phyloP scores from a whole-genome alignment of 1,140 invertebrate species.

The Aphelinus atriplicis region DNA sequence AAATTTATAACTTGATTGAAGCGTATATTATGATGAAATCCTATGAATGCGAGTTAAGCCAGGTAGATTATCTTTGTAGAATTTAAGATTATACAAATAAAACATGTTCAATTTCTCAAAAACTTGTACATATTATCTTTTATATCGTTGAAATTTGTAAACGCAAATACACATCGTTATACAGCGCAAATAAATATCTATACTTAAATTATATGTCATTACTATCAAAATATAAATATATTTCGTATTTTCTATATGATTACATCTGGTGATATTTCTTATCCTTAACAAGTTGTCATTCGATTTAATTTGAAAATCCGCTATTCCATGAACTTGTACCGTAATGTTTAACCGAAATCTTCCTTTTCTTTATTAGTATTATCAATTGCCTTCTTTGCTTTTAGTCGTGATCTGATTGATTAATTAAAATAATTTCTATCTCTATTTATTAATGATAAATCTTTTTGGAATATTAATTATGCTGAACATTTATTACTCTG shows the following conservation, averaged over 20 bases:
- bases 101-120: slow-evolving; percentile 41
- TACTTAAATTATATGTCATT: slow-evolving; percentile 61
- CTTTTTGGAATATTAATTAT: no score
- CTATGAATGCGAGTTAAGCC: slow-evolving; percentile 34
- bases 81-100: slow-evolving; percentile 41
- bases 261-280: slow-evolving; percentile 13
- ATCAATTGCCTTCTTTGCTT: no score
- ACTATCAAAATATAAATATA: slow-evolving; percentile 61
- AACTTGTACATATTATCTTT: slow-evolving; percentile 56
- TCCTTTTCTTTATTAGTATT: no score
- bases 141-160: slow-evolving; percentile 58
- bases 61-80: slow-evolving; percentile 38
- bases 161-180: slow-evolving; percentile 51
- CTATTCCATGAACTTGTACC: no score
- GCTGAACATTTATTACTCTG: no score
- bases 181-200: slow-evolving; percentile 53
- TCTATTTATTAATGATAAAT: no score
- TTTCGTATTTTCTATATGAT: slow-evolving; percentile 61
- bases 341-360: no score
- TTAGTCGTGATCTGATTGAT: no score
- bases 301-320: no score
- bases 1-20: slow-evolving; percentile 29
- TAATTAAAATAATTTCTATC: no score
- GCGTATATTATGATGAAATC: slow-evolving; percentile 30
- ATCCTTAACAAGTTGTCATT: not conserved